phyloP scores from a whole-genome alignment of 2,888 invertebrate species.

The Hypsopygia costalis region DNA sequence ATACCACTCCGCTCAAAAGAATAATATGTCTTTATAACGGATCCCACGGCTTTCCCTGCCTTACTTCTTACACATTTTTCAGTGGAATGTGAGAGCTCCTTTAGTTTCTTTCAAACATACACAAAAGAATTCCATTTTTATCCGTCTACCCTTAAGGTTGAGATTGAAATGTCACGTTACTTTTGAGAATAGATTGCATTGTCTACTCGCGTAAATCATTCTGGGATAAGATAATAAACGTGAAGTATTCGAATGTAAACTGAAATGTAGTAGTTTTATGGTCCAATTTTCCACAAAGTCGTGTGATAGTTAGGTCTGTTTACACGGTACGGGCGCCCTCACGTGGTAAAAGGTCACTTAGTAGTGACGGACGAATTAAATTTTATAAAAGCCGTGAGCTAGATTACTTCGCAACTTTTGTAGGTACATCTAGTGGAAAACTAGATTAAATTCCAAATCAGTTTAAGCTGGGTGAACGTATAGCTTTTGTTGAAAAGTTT shows the following conservation, averaged over 20 bases:
- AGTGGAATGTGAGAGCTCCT: slow-evolving; percentile 72
- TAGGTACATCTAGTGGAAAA: slow-evolving; percentile 1
- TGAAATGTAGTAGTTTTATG: slow-evolving; percentile 23
- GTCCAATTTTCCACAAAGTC: slow-evolving; percentile 23
- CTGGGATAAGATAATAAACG: slow-evolving; percentile 48
- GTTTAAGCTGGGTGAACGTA: background rate
- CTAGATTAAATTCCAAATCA: slow-evolving; percentile 3
- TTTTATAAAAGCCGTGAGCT: slow-evolving; percentile 35
- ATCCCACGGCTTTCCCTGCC: slow-evolving; percentile 72
- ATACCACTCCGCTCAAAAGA: slow-evolving; percentile 69
- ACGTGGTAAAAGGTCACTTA: slow-evolving; percentile 65
- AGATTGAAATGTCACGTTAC: slow-evolving; percentile 18
- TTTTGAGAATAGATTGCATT: slow-evolving; percentile 71
- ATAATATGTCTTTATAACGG: slow-evolving; percentile 79
- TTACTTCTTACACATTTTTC: slow-evolving; percentile 78
- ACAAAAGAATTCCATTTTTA: slow-evolving; percentile 30
- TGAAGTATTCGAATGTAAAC: slow-evolving; percentile 30
- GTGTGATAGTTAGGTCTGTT: slow-evolving; percentile 24
- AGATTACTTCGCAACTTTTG: slow-evolving; percentile 18
- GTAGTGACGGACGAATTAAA: slow-evolving; percentile 55
- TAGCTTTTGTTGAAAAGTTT: background rate
- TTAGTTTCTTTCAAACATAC: slow-evolving; percentile 36
- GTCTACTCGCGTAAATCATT: slow-evolving; percentile 70
- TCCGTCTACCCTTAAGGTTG: slow-evolving; percentile 9
- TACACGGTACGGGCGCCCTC: slow-evolving; percentile 25